A percentile compares a stretch with the other conserved stretches of the same genome.
phyloP scores from a whole-genome alignment of 2,797 vertebrate species.

The Scyliorhinus canicula region DNA sequence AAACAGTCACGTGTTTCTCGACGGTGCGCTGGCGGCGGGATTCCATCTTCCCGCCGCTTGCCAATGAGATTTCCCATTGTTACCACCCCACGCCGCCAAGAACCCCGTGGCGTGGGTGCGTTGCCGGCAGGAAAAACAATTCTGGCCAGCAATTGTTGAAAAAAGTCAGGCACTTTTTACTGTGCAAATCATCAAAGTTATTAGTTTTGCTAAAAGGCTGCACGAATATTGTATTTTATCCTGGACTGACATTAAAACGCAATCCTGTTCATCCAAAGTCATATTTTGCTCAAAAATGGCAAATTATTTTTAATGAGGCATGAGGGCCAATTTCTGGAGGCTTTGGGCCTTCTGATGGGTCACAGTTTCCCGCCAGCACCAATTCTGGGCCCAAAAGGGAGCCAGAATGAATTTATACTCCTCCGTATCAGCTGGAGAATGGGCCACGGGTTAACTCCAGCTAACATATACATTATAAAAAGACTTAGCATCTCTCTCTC shows the following conservation, averaged over 20 bases:
- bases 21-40: no score
- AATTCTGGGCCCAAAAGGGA: background rate
- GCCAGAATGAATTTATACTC: background rate
- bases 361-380: background rate
- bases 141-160: background rate
- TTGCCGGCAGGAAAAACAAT: no score
- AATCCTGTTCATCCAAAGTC: background rate
- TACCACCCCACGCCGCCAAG: no score
- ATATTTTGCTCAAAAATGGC: background rate
- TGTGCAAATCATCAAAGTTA: background rate
- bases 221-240: background rate
- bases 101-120: no score
- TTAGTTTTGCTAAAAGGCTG: background rate
- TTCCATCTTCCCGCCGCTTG: no score
- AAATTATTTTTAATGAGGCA: background rate
- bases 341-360: background rate
- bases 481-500: background rate
- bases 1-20: no score
- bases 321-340: background rate
- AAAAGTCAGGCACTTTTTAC: background rate
- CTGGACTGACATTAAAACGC: background rate
- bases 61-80: no score
- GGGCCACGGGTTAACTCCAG: background rate
- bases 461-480: background rate
- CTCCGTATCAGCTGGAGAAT: background rate